Conservation (phyloP, 1,140 invertebrate genomes). For the Papilio polytes region DNA sequence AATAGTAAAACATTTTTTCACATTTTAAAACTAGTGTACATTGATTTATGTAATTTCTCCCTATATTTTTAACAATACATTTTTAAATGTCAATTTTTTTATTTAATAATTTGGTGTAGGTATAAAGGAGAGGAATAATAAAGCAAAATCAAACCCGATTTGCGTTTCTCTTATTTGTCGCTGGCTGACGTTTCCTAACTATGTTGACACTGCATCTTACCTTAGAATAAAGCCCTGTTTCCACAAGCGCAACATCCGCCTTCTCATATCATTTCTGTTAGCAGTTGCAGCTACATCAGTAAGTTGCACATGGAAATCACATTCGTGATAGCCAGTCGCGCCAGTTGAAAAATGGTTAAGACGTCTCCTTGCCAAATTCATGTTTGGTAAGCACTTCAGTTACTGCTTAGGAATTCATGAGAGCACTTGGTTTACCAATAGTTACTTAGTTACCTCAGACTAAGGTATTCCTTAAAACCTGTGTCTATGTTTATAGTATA, state of each 20-base stretch:
- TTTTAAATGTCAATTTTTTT: too few relatives aligned
- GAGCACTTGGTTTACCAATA: background rate
- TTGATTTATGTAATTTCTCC: too few relatives aligned
- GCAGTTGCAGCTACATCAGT: background rate
- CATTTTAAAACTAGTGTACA: too few relatives aligned
- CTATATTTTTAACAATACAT: too few relatives aligned
- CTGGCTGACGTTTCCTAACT: slow-evolving; percentile 18
- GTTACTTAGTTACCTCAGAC: background rate
- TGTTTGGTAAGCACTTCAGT: slow-evolving; percentile 25
- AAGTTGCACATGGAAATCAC: background rate
- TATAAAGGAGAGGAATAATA: background rate
- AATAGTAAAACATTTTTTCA: too few relatives aligned
- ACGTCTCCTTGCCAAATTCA: slow-evolving; percentile 16
- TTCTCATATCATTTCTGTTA: background rate
- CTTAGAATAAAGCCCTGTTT: background rate
- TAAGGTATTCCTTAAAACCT: background rate
- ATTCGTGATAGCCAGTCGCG: background rate
- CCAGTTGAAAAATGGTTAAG: background rate
- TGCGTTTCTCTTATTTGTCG: slow-evolving; percentile 9
- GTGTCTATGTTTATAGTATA: background rate
- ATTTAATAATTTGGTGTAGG: background rate
- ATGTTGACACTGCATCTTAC: slow-evolving; percentile 11
- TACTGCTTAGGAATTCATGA: slow-evolving; percentile 15
- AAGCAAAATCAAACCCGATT: background rate
- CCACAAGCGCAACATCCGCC: background rate